phyloP scores from a whole-genome alignment of 1,140 invertebrate species.

The Leguminivora glycinivorella region DNA sequence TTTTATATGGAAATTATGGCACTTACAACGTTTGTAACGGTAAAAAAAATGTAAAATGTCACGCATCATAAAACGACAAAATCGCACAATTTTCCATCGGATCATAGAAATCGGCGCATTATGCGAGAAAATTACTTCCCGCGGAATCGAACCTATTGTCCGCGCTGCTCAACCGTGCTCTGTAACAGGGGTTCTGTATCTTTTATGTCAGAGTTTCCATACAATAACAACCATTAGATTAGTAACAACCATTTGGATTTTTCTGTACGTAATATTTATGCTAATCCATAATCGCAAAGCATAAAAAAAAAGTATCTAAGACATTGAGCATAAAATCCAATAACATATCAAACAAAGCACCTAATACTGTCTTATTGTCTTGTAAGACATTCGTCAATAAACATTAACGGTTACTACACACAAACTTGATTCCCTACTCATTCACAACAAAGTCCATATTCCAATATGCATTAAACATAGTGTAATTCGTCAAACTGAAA shows the following conservation, averaged over 20 bases:
- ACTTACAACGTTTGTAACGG: not conserved
- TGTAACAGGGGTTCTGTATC: not conserved
- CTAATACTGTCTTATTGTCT: conserved; percentile 30
- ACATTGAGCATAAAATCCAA: not conserved
- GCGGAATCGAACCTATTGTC: conserved; percentile 49
- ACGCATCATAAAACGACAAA: conserved; percentile 11
- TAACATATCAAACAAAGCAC: not conserved
- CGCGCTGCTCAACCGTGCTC: conserved; percentile 29
- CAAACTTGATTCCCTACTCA: not conserved
- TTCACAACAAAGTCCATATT: not conserved
- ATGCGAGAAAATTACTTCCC: conserved; percentile 48
- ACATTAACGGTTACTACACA: conserved; percentile 36
- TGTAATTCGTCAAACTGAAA: conserved; percentile 21
- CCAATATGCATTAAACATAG: not conserved
- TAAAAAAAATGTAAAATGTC: not conserved
- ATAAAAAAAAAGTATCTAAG: not conserved
- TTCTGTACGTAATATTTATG: not conserved
- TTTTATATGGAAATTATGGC: no score
- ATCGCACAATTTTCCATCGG: conserved; percentile 9
- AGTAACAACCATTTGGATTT: not conserved
- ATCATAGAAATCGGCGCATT: conserved; percentile 33
- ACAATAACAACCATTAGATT: no score
- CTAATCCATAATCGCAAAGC: conserved; percentile 33
- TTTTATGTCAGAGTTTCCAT: not conserved
- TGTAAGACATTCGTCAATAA: conserved; percentile 64